A percentile compares a stretch with the other conserved stretches of the same genome.
Evolutionary conservation across 2,113 vertebrate species (phyloP).

Genomic region (Epinephelus lanceolatus): DNA sequence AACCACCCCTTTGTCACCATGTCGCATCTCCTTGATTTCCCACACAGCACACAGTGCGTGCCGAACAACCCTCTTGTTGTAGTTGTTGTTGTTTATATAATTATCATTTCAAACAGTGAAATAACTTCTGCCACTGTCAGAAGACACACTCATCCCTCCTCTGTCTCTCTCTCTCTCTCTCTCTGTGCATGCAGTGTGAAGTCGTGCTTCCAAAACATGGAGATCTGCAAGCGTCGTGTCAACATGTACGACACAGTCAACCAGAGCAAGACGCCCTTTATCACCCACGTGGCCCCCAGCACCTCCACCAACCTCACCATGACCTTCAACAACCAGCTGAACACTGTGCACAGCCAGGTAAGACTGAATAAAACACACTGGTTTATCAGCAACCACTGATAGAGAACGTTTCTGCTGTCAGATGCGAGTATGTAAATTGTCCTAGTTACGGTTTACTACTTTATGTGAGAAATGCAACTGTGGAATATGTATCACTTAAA

Average conservation of each 20-base stretch:
- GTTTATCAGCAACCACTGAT: not conserved
- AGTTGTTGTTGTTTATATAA: not conserved
- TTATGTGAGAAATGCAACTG: not conserved
- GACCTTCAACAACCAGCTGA: constrained; percentile 99
- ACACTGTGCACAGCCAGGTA: constrained; percentile 93
- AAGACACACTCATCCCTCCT: not conserved
- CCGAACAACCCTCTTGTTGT: not conserved
- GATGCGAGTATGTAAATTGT: not conserved
- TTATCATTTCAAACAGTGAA: constrained; percentile 7
- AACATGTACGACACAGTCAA: constrained; percentile 99
- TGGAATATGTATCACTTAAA: not conserved
- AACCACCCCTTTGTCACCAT: constrained; percentile 98
- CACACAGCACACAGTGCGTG: constrained; percentile 96
- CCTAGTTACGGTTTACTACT: constrained; percentile 5
- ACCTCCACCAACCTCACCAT: constrained; percentile 99
- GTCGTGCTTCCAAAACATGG: constrained; percentile 99
- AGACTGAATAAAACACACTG: not conserved
- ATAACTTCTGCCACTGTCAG: constrained; percentile 10
- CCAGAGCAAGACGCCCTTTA: constrained; percentile 99
- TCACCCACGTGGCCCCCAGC: constrained; percentile 97
- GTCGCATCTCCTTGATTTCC: constrained; percentile 97
- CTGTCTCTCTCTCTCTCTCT: not conserved
- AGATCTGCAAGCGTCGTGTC: constrained; percentile 96
- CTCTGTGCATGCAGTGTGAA: constrained; percentile 89
- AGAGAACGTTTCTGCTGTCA: not conserved